Conservation (phyloP, 2,888 invertebrate genomes). For the Elysia crispata region DNA sequence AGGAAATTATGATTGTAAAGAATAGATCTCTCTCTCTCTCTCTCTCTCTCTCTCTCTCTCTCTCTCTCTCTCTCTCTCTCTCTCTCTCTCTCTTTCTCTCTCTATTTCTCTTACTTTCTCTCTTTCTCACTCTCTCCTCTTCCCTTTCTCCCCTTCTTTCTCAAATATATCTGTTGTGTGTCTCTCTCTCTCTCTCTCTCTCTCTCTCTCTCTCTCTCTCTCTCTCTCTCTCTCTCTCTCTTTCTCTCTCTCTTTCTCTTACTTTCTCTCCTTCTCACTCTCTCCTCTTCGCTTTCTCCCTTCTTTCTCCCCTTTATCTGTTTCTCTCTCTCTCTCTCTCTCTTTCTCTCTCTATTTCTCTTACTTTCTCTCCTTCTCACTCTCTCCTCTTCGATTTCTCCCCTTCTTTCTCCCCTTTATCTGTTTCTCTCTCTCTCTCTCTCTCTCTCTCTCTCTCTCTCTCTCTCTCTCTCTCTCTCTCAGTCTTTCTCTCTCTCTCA, state of each 20-base stretch:
- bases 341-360: constrained; percentile 3
- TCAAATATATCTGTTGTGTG: no score
- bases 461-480: constrained; percentile 21
- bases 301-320: no score
- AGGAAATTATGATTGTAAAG: no score
- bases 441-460: not conserved
- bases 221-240: constrained; percentile 42
- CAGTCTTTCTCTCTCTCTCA: no score
- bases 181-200: not conserved
- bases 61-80: no score
- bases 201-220: constrained; percentile 11
- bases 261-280: constrained; percentile 1
- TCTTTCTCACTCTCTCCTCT: no score
- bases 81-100: no score
- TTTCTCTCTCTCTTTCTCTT: constrained; percentile 12
- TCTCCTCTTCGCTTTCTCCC: not conserved
- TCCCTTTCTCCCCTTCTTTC: no score
- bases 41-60: no score
- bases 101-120: no score
- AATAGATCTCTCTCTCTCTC: no score
- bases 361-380: constrained; percentile 1
- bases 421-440: not conserved
- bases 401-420: no score
- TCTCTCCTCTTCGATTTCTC: not conserved
- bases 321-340: not conserved